phyloP scores from a whole-genome alignment of 2,113 vertebrate genomes.

The Anser cygnoides region DNA sequence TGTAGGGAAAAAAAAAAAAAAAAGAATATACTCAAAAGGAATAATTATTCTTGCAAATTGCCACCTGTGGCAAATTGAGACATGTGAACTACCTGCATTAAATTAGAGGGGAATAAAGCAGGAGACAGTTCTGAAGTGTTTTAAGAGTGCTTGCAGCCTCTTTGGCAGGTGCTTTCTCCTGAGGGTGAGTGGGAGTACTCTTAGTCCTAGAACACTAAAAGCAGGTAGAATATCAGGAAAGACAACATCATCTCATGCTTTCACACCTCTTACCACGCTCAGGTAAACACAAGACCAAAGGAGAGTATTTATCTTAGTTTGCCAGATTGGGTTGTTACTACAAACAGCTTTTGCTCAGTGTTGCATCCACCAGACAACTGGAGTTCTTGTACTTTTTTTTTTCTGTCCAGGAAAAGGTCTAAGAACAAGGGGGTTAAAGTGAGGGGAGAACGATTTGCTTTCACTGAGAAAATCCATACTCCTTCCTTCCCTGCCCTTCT shows the following conservation, averaged over 20 bases:
- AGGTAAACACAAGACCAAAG: background rate
- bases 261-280: background rate
- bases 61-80: background rate
- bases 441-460: background rate
- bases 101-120: background rate
- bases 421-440: background rate
- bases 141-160: background rate
- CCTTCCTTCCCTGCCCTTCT: background rate
- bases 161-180: background rate
- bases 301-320: background rate
- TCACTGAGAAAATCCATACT: background rate
- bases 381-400: background rate
- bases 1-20: background rate
- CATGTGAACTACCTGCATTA: background rate
- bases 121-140: background rate
- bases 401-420: background rate
- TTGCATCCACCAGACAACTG: background rate
- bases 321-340: background rate
- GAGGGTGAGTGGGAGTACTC: background rate
- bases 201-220: background rate
- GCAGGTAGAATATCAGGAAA: background rate
- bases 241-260: background rate
- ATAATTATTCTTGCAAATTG: background rate
- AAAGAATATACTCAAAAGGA: rapidly evolving
- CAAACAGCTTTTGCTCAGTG: background rate